Base-by-base conservation (phyloP, 1,140 invertebrate genomes). In the Eumaeus atala region DNA sequence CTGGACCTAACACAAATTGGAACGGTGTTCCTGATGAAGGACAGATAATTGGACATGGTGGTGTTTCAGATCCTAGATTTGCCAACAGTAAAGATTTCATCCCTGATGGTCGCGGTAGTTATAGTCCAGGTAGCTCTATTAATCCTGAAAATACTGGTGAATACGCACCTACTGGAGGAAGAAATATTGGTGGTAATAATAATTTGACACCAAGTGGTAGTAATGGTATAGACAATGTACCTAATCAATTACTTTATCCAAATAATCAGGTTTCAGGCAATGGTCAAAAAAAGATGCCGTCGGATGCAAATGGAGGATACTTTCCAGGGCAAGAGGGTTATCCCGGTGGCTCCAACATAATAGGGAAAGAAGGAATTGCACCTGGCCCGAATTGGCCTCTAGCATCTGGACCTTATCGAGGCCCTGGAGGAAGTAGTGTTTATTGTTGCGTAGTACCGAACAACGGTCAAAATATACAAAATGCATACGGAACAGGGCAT, bases 391-490 rank as follows among this genome's bases (percentile, higher is more conserved):
- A 58, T 60, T 66, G 69, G 69, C 63, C 60, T 33, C 11, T 55
- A 9, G 59, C 63, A 53, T 58, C 66, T 17, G 60, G 66, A n/a
- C 52, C 61, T 12, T 62, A 64, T 54, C 21, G 37, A 12, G 61
- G 54, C 12, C 61, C 65, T 21, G 64, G 61, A 51, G 72, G 70
- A 28, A 55, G 40, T 52, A 61, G 53, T 10, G 68, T 71, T 54
- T 66, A 66, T 55, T 75, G 72, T 44, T 75, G 67, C 57, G 42
- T 70, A n/a, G 55, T 66, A 9, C 64, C 64, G 6, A 60, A 51
- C 36, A 35, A 33, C 18, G 49, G 57, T 9, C 38, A 40, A 33
- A 35, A 18, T 33, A 1, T 28, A 28, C 21, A 28, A 28, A 28
- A 28, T 28, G 2, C 21, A 28, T 28, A 28, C 21, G 21, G 21